Percentiles rank a stretch among this genome's conserved stretches.
Evolutionary conservation across 2,888 invertebrate genomes (phyloP).

Genomic region (Melieria picta): DNA sequence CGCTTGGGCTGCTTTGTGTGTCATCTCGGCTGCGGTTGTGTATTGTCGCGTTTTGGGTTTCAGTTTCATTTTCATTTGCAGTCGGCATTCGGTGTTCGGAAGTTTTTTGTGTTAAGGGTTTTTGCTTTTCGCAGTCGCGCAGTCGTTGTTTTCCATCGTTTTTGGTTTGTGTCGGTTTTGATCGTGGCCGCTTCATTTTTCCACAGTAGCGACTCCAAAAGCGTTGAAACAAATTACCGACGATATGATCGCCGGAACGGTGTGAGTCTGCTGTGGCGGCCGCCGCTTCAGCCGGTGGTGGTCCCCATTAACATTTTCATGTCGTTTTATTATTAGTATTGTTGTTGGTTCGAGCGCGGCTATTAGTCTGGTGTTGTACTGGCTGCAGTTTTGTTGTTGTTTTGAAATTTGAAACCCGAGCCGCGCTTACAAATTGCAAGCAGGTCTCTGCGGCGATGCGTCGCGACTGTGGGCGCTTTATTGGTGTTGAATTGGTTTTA

Average conservation of each 20-base stretch:
- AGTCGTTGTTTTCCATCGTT: constrained; percentile 27
- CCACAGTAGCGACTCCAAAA: constrained; percentile 48
- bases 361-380: no score
- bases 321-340: constrained; percentile 35
- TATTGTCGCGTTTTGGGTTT: constrained; percentile 41
- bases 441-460: no score
- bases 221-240: constrained; percentile 51
- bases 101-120: constrained; percentile 35
- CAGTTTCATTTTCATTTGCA: constrained; percentile 44
- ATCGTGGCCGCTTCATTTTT: constrained; percentile 46
- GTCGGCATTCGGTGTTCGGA: constrained; percentile 10
- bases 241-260: constrained; percentile 44
- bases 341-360: constrained; percentile 26
- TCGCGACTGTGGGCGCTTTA: no score
- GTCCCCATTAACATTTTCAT: constrained; percentile 50
- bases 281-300: constrained; percentile 40
- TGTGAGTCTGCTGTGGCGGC: constrained; percentile 14
- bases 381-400: no score
- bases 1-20: neutral
- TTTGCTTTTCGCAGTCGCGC: no score
- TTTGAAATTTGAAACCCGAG: no score
- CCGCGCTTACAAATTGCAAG: no score
- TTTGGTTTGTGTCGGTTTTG: constrained; percentile 31
- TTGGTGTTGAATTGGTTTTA: no score
- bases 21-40: constrained; percentile 9